These are phyloP conservation scores for Ectobius pallidus DNA, from an alignment of 2,888 invertebrate genomes.

Conservation along the genomic window DNA sequence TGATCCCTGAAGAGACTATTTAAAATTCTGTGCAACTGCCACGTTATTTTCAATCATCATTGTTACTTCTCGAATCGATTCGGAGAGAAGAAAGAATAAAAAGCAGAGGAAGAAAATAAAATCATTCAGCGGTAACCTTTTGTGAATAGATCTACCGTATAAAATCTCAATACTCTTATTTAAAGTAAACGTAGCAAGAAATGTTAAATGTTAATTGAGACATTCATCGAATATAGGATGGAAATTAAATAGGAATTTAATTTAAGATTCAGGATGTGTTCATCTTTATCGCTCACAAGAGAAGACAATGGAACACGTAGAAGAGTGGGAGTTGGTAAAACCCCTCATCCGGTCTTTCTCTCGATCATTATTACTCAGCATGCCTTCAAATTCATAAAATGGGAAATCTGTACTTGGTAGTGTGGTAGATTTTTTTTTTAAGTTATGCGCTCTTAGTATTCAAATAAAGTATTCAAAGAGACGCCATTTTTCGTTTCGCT, in stretches of 20 bases:
- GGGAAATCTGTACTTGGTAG: too few relatives aligned
- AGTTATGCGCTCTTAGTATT: too few relatives aligned
- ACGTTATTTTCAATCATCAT: neutral
- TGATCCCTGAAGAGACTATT: neutral
- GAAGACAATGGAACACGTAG: neutral
- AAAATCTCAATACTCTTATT: neutral
- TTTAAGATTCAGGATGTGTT: neutral
- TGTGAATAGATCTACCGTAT: neutral
- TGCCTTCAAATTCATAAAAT: too few relatives aligned
- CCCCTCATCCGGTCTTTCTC: neutral
- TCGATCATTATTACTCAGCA: neutral
- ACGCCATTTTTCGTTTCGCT: too few relatives aligned
- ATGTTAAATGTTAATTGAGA: conserved; percentile 19
- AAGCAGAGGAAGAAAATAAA: too few relatives aligned
- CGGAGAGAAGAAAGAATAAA: neutral
- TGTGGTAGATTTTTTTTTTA: too few relatives aligned
- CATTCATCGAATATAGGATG: neutral
- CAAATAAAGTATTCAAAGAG: too few relatives aligned
- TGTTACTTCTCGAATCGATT: neutral
- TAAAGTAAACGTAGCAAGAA: neutral
- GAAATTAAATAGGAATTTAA: conserved; percentile 6
- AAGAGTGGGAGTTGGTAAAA: neutral
- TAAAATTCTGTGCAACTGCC: neutral
- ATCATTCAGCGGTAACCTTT: too few relatives aligned
- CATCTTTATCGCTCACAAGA: neutral